Base-by-base conservation (phyloP, 92 coral and sea anemone genomes). In the Virgularia gustaviana region DNA sequence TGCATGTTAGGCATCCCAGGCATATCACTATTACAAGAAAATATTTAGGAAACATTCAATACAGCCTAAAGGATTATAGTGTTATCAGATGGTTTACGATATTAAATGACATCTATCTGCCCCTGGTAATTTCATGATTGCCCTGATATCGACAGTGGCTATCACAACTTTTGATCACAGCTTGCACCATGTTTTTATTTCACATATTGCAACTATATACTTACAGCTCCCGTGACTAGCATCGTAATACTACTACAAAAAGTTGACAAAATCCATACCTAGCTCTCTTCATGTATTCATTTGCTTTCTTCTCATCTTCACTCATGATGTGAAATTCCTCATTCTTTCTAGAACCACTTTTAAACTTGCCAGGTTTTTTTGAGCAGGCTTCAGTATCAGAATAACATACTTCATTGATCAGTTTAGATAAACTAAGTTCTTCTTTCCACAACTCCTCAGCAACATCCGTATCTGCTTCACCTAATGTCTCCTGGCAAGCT, bases 1-100 rank as follows among this genome's bases (percentile, higher is more conserved):
- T 94, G 94, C 99, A 94, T 94, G 30, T 91, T 96, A 7, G 99
- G 99, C 99, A 94, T 94, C 47, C 99, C 99, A 12, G 96, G 96
- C 37, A 87, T 78, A 53, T 96, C 99, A 49, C 99, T 94, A 56
- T 18, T n/a, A n/a, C n/a, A n/a, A n/a, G 75, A 70, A 35, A 30
- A 59, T 4, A 57, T 22, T 28, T 23, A 29, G 22, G 32, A 5
- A 41, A 16, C 18, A 11, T 13, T 32, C n/a, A 27, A 45, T 34
- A 2, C 45, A 28, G 29, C 3, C 12, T 13, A 2, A 43, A 1
- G 4, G n/a, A 13, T 43, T n/a, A n/a, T n/a, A n/a, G n/a, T n/a
- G n/a, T n/a, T n/a, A n/a, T n/a, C n/a, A n/a, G n/a, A n/a, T n/a
- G n/a, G n/a, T n/a, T n/a, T n/a, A n/a, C n/a, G n/a, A n/a, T n/a